Evolutionary conservation across 2,888 invertebrate species (phyloP).

Genomic region (Philonicus albiceps): DNA sequence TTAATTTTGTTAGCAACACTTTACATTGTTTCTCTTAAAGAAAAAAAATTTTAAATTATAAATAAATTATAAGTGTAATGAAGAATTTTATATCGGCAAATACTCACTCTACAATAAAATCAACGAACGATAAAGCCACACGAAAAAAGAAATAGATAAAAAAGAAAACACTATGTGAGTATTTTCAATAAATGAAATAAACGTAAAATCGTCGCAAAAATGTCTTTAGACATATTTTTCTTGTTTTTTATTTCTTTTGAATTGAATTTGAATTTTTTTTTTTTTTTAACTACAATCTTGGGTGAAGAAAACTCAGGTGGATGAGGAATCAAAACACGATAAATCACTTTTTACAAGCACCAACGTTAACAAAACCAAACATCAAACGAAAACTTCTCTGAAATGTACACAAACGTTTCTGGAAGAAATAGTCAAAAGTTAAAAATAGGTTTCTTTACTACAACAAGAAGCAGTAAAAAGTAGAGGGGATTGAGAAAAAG

Average conservation of each 20-base stretch:
- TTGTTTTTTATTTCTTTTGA: not conserved
- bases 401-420: not conserved
- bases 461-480: not conserved
- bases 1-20: slow-evolving; percentile 21
- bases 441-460: not conserved
- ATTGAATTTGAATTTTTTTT: not conserved
- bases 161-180: slow-evolving; percentile 40
- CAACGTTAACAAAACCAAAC: not conserved
- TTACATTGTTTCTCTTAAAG: slow-evolving; percentile 40
- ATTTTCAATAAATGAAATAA: not conserved
- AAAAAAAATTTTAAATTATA: not conserved
- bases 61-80: not conserved
- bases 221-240: not conserved
- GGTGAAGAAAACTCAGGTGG: not conserved
- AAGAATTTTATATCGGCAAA: slow-evolving; percentile 41
- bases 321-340: slow-evolving; percentile 7
- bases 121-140: slow-evolving; percentile 57
- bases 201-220: not conserved
- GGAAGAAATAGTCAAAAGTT: not conserved
- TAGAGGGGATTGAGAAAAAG: not conserved
- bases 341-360: slow-evolving; percentile 41
- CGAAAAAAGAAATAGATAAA: slow-evolving; percentile 49
- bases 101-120: slow-evolving; percentile 56
- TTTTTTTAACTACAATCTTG: not conserved
- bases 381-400: not conserved